Evolutionary conservation across 2,888 invertebrate genomes (phyloP), one percentile per base, ranked within the genome.

Genomic region (Hanleya hanleyi): DNA sequence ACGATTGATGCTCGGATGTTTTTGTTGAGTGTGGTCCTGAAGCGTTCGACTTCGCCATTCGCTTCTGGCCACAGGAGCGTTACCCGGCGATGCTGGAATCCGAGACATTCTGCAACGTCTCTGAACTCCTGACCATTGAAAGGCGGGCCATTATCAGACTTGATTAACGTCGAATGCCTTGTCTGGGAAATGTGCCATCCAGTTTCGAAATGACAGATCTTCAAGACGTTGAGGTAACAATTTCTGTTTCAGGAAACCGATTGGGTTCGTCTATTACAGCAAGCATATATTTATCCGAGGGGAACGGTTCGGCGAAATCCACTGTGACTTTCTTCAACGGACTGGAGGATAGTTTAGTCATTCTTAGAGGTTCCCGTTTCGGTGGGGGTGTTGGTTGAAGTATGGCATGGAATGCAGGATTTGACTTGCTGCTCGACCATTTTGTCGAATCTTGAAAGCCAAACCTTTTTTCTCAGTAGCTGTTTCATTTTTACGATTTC

Each of bases 31-130:
- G 80, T 71, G n/a, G 64, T 32, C 78, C 81, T 81, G 50, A 82
- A 82, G 7, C 80, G 36, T 67, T 81, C 81, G 6, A 57, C 78
- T 66, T 62, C 66, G 2, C 77, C 77, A 70, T 79, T 83, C n/a
- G 78, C 77, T 66, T 76, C 66, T 22, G 81, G 77, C 74, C 77
- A 76, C 35, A 78, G 32, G 6, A 79, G 77, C 22, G 76, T 78
- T 5, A 77, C 76, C 36, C 69, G 69, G n/a, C 75, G 67, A 41
- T 82, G 80, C 35, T 72, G 62, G 32, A 83, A 83, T 15, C 80
- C 80, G 7, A 65, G 15, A 18, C 68, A 47, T 1, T 71, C 57
- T 5, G 77, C 77, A 72, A 77, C 81, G n/a, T 81, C 38, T 35
- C 47, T 22, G 51, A 81, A 80, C 18, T 74, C 70, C 12, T 65